These are phyloP conservation scores for Drosophila sulfurigaster DNA, from an alignment of 1,140 invertebrate genomes.

Conservation along the genomic window DNA sequence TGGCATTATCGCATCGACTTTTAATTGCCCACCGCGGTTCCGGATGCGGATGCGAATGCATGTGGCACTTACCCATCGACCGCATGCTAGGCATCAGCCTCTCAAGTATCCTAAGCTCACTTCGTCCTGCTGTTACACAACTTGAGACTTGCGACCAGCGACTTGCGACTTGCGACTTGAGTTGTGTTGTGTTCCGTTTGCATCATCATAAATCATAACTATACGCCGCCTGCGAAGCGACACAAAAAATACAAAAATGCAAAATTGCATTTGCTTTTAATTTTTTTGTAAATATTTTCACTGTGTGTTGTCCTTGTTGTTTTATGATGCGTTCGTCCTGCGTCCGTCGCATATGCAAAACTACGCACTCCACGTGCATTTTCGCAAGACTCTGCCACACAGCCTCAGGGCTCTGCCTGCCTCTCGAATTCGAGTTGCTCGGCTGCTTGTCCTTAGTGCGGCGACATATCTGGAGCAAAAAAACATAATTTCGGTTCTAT, in stretches of 20 bases:
- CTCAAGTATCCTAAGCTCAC: constrained; percentile 13
- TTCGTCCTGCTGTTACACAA: constrained; percentile 59
- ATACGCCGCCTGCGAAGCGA: constrained; percentile 61
- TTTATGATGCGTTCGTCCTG: constrained; percentile 69
- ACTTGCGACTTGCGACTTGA: constrained; percentile 30
- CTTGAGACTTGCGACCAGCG: neutral
- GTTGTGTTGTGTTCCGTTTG: constrained; percentile 54
- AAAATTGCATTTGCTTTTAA: constrained; percentile 51
- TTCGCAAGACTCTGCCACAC: constrained; percentile 29
- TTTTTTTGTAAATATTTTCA: constrained; percentile 53
- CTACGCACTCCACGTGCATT: constrained; percentile 55
- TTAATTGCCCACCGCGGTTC: constrained; percentile 61
- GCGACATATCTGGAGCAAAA: constrained; percentile 70
- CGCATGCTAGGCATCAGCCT: neutral
- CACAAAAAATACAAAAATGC: constrained; percentile 40
- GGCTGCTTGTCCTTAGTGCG: constrained; percentile 27
- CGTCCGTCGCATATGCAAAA: constrained; percentile 63
- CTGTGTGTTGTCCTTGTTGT: constrained; percentile 63
- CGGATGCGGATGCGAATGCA: constrained; percentile 33
- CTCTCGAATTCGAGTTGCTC: constrained; percentile 15
- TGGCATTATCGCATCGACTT: constrained; percentile 46
- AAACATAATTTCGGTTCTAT: constrained; percentile 52
- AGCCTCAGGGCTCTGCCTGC: constrained; percentile 44
- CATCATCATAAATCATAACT: constrained; percentile 76
- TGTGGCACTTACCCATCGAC: constrained; percentile 18